phyloP scores from a whole-genome alignment of 2,113 vertebrate genomes.

The Saguinus imperator region DNA sequence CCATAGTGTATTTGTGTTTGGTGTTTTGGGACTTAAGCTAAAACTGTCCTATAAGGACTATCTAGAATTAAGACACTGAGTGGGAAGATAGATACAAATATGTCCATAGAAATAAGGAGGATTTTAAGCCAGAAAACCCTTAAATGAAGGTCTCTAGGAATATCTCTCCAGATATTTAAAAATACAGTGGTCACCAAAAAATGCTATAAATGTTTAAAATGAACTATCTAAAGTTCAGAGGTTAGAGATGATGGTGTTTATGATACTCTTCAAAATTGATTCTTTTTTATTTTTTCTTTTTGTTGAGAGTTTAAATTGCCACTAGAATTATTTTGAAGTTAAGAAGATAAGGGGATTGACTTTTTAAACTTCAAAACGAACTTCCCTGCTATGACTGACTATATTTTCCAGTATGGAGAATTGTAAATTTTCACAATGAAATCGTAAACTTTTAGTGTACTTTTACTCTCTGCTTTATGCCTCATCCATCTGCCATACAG shows the following conservation, averaged over 20 bases:
- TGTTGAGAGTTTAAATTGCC: constrained; percentile 22
- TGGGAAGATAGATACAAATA: neutral
- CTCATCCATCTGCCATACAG: constrained; percentile 35
- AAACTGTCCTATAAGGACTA: neutral
- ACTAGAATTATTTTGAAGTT: constrained; percentile 50
- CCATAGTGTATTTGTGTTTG: neutral
- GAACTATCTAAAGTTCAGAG: neutral
- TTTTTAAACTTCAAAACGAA: constrained; percentile 68
- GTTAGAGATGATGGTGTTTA: neutral
- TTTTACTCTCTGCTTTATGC: constrained; percentile 49
- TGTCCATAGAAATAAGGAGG: neutral
- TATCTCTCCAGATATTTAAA: neutral
- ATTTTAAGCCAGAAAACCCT: neutral
- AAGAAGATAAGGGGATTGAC: constrained; percentile 40
- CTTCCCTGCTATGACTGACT: constrained; percentile 10
- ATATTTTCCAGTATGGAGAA: constrained; percentile 23
- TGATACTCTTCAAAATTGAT: neutral
- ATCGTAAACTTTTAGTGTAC: constrained; percentile 46
- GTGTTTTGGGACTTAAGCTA: neutral
- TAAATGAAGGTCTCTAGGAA: neutral
- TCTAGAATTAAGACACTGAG: neutral
- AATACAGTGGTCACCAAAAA: neutral
- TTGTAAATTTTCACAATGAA: constrained; percentile 56
- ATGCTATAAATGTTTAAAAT: neutral
- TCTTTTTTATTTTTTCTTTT: neutral